Conservation (phyloP, 2,113 vertebrate genomes). For the Myotis brandtii region DNA sequence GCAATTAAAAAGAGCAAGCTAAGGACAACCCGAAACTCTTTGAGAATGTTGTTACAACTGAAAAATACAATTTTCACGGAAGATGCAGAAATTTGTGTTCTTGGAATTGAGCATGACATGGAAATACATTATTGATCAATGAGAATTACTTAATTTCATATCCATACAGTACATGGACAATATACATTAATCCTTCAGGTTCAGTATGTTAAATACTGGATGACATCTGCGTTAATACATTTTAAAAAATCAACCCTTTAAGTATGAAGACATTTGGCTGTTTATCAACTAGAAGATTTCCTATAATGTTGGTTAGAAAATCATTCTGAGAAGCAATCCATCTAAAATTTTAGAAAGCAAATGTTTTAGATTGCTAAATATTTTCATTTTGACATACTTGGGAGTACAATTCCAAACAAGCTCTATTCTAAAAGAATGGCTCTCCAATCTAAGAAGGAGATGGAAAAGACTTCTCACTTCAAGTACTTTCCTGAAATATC, state of each 20-base stretch:
- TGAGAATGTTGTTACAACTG: neutral
- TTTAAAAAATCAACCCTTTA: neutral
- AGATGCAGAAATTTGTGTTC: neutral
- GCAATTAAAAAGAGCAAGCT: slow-evolving; percentile 73
- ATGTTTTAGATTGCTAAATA: slow-evolving; percentile 24
- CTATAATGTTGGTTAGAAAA: slow-evolving; percentile 27
- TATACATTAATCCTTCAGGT: neutral
- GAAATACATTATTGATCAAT: neutral
- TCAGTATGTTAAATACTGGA: neutral
- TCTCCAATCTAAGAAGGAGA: slow-evolving; percentile 5
- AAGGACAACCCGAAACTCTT: slow-evolving; percentile 41
- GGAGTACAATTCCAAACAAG: neutral
- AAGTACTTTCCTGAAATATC: slow-evolving; percentile 35
- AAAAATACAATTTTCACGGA: neutral
- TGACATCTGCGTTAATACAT: neutral
- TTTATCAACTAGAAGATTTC: slow-evolving; percentile 29
- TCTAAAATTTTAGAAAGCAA: slow-evolving; percentile 17
- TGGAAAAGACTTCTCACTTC: slow-evolving; percentile 23
- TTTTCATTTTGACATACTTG: slow-evolving; percentile 8
- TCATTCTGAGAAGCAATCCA: slow-evolving; percentile 14
- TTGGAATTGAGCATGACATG: neutral
- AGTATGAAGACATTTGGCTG: neutral
- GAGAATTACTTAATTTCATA: slow-evolving; percentile 40
- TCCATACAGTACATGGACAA: neutral
- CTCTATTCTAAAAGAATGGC: slow-evolving; percentile 33